Base-by-base conservation (phyloP, 2,113 vertebrate species). In the Dromiciops gliroides region DNA sequence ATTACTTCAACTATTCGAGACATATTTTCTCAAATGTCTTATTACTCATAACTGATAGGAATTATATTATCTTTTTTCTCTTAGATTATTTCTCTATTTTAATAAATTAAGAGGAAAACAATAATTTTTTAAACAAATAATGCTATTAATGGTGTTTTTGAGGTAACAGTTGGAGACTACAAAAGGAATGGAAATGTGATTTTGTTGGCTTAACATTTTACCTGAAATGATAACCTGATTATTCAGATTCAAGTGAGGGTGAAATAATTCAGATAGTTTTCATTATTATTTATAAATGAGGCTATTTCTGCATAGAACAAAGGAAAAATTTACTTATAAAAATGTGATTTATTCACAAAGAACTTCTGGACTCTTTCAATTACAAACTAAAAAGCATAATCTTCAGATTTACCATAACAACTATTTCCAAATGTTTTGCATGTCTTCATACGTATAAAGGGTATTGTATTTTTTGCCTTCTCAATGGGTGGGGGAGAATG, bases 261-360 rank as follows among this genome's bases (percentile, higher is more conserved):
- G 26, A 93, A 48, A 8, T 47, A 83, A 2, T 48, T 2, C 4
- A 89, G 31, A 48, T 89, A 75, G 19, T 75, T 60, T 75, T 75
- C 67, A 75, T 75, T 75, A n/a, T 75, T 75, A 44, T 75, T n/a
- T 75, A 44, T 75, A 75, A 75, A 75, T n/a, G 37, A 75, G 67
- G 37, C 6, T 83, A 83, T 44, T 83, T 83, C 67, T 83, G 10
- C n/a, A 44, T 16, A 44, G 6, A 83, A 83, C 67, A 44, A 83
- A 44, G 50, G 83, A 91, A 7, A 53, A 51, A 3, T 94, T 0
- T 92, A 25, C 75, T 16, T 83, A 67, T 67, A 49, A 96, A 89
- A 92, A 0, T 51, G 31, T 56, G 90, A 49, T 26, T 92, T 50
- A 93, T 49, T 91, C 91, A 83, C n/a, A 93, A 93, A 95, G 3